These are phyloP conservation scores for Colletes gigas DNA, from an alignment of 1,140 invertebrate genomes.

Conservation along the genomic window DNA sequence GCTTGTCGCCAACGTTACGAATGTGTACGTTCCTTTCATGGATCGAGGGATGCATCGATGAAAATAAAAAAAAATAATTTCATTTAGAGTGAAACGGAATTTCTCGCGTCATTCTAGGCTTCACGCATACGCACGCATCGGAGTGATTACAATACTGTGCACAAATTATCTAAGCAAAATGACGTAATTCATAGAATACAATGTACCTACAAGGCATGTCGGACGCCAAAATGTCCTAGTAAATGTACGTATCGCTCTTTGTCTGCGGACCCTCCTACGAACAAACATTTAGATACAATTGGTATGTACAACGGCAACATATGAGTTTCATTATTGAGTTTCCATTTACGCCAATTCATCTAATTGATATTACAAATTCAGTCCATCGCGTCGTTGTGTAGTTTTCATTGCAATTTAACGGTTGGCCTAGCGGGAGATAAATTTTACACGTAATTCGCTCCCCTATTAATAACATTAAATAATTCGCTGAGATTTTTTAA, in stretches of 20 bases:
- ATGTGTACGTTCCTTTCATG: background rate
- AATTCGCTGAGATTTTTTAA: no score
- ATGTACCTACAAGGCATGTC: constrained; percentile 64
- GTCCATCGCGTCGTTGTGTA: background rate
- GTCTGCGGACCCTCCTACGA: constrained; percentile 70
- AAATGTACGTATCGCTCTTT: constrained; percentile 81
- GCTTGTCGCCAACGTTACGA: background rate
- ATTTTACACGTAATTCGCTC: background rate
- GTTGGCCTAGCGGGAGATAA: background rate
- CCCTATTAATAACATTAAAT: no score
- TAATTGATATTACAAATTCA: no score
- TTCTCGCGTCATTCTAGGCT: no score
- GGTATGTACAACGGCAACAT: constrained; percentile 50
- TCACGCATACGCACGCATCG: background rate
- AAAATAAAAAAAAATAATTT: background rate
- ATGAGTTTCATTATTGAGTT: constrained; percentile 4
- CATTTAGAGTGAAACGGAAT: background rate
- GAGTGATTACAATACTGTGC: constrained; percentile 17
- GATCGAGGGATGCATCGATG: background rate
- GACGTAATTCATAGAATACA: constrained; percentile 60
- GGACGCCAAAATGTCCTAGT: constrained; percentile 73
- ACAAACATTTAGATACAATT: constrained; percentile 66
- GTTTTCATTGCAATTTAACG: background rate
- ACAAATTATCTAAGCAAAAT: constrained; percentile 51
- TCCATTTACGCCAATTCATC: background rate